These are phyloP conservation scores for Drosophila suboccidentalis DNA, from an alignment of 2,888 invertebrate species.

Conservation along the genomic window DNA sequence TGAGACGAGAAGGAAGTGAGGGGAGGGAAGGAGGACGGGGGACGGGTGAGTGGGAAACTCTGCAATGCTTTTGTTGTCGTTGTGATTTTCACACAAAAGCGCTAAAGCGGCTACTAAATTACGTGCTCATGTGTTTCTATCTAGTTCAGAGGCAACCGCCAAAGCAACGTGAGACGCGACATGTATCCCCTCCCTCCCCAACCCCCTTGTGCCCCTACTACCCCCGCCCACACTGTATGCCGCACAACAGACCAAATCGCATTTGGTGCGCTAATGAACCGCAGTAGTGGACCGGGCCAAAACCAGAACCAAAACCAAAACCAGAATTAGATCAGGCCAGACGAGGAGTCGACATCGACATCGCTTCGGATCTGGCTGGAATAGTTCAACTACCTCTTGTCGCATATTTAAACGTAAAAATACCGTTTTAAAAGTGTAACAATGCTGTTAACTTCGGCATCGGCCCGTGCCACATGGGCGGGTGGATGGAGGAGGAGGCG, in stretches of 20 bases:
- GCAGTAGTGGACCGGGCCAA: conserved; percentile 56
- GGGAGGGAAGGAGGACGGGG: background rate
- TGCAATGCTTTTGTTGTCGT: conserved; percentile 57
- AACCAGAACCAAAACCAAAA: conserved; percentile 26
- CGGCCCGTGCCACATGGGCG: conserved; percentile 16
- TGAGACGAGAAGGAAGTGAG: background rate
- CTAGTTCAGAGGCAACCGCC: conserved; percentile 59
- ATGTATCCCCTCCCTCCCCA: background rate
- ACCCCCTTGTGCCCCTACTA: background rate
- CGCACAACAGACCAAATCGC: conserved; percentile 62
- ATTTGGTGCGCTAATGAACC: conserved; percentile 81
- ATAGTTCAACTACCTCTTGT: conserved; percentile 46
- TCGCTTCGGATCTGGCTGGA: conserved; percentile 17
- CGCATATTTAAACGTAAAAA: conserved; percentile 69
- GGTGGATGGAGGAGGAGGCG: background rate
- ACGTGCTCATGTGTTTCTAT: conserved; percentile 81
- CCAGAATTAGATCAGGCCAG: conserved; percentile 26
- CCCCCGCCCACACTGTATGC: conserved; percentile 25
- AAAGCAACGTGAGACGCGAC: conserved; percentile 33
- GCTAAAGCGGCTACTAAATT: conserved; percentile 81
- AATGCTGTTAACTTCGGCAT: conserved; percentile 66
- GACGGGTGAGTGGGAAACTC: conserved; percentile 4
- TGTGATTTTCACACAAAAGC: conserved; percentile 81
- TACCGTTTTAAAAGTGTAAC: conserved; percentile 78
- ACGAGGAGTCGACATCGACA: conserved; percentile 42